Base-by-base conservation (phyloP, 1,140 invertebrate species). In the Phocides pigmalion region DNA sequence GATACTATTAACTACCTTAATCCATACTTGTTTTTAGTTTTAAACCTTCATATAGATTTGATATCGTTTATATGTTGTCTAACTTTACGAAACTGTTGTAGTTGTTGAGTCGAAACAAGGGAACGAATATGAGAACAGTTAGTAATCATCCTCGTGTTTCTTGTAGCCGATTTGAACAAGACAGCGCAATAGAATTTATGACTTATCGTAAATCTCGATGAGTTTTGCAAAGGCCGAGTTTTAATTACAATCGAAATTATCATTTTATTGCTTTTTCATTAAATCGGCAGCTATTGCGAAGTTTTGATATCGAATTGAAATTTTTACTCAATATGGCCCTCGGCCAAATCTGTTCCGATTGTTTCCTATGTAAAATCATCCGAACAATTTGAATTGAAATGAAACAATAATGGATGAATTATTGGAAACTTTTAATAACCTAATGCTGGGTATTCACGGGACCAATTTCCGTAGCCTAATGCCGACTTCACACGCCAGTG, bases 191-290 rank as follows among this genome's bases (percentile, higher is more conserved):
- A 62, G 32, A 68, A 71, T 78, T 78, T 78, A 77, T 70, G 71
- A 68, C 44, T 74, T 70, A 66, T 64, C 64, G 68, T 78, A 73
- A 76, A 76, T 51, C 74, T 74, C 73, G 64, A 74, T 62, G 72
- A 70, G 50, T 72, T 72, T 53, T 44, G 17, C 12, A 12, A 35
- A 68, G 59, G 41, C 53, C 47, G 39, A 58, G 28, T 74, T 70
- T 72, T 68, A 74, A 70, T 75, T 72, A 73, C 49, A 51, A 61
- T 37, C 32, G 62, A 61, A 69, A 76, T 76, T 74, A 69, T 62
- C 20, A 59, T 74, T 76, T 76, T 66, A 76, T 78, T 62, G 71
- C 63, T 49, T 54, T 14, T 41, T 35, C 44, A 56, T 70, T 63
- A 68, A 69, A 72, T 51, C 51, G 12, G 17, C 20, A 12, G 32